Base-by-base conservation (phyloP, 2,888 invertebrate genomes). In the Lycia hirtaria region DNA sequence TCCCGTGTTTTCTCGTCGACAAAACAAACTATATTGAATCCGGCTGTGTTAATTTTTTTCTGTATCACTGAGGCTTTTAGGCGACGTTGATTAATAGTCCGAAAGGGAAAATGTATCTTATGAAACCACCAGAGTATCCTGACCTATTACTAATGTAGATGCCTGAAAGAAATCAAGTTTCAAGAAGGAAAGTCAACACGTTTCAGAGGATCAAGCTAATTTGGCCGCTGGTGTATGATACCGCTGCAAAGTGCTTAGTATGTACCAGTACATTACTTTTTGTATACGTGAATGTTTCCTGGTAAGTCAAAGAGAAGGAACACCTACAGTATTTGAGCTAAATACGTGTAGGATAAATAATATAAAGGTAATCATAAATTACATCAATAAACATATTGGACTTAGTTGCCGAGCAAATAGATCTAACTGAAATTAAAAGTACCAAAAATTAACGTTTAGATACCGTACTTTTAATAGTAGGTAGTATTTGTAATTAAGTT, bases 81-180 rank as follows among this genome's bases (percentile, higher is more conserved):
- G 78, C 75, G 81, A 81, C 84, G 76, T 79, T 87, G 87, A 88
- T 88, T 87, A 87, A 88, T 88, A 82, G 85, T 80, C 78, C 71
- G 65, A 71, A 75, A 77, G 74, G 75, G 76, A 75, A 76, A 77
- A 81, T 80, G 81, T 84, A 80, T 84, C 80, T 83, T 78, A 70
- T 67, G 64, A 60, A 58, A 35, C 37, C 40, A 53, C 81, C 76
- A 74, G 50, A 52, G 10, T 67, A 69, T 30, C 12, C 24, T 41
- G 73, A 67, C 19, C 78, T 65, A 28, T 69, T 54, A 28, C 52
- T 49, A 66, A 60, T 53, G 63, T 62, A 57, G 58, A 32, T 7
- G 2, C 15, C 51, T 19, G 58, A 65, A 47, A 59, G 26, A 54
- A 53, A 61, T 41, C 53, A 17, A 37, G 59, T 54, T 47, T 35